Conservation (phyloP, 2,797 vertebrate genomes). For the Pipistrellus kuhlii region DNA sequence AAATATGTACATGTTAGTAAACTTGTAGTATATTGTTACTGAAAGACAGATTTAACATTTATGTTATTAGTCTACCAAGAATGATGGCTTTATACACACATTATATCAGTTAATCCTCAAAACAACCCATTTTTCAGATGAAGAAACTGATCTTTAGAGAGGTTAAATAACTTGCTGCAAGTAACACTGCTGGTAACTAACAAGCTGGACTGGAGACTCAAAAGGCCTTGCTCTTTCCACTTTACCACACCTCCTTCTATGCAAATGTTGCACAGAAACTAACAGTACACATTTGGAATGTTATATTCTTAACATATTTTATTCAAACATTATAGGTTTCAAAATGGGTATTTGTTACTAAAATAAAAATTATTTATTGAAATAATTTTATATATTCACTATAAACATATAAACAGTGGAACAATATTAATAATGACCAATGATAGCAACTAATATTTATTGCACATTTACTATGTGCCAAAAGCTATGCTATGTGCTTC, state of each 20-base stretch:
- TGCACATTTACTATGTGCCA: not conserved
- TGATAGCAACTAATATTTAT: not conserved
- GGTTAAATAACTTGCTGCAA: not conserved
- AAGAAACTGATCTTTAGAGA: not conserved
- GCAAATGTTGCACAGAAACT: not conserved
- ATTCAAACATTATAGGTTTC: not conserved
- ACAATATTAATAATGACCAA: not conserved
- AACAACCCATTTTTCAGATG: not conserved
- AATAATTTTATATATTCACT: constrained; percentile 24
- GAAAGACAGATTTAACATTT: not conserved
- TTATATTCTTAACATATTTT: not conserved
- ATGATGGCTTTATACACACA: not conserved
- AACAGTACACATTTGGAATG: not conserved
- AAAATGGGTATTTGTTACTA: not conserved
- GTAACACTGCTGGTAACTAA: not conserved
- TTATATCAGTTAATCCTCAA: not conserved
- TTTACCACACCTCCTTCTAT: not conserved
- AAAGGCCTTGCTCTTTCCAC: not conserved
- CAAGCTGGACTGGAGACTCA: not conserved
- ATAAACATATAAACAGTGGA: not conserved
- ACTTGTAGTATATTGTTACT: not conserved
- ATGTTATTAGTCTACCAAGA: not conserved
- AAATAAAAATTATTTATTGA: constrained; percentile 14
- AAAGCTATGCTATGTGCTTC: not conserved
- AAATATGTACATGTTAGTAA: not conserved